Percentiles rank a stretch among this genome's conserved stretches.
These are phyloP conservation scores for Rhyzopertha dominica DNA, from an alignment of 1,140 invertebrate genomes.

Conservation along the genomic window DNA sequence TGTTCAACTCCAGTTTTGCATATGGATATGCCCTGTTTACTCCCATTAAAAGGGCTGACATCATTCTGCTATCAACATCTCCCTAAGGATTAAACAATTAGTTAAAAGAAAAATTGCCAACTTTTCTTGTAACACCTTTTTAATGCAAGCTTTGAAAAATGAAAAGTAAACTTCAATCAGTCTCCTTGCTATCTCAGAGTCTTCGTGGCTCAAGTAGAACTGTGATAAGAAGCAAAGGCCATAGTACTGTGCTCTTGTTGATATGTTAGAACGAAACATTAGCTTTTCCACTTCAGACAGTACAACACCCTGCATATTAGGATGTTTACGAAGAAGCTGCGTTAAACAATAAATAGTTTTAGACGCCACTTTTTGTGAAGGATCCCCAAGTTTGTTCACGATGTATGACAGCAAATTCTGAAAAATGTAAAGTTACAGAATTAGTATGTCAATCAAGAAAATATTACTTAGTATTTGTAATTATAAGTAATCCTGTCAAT, in stretches of 20 bases:
- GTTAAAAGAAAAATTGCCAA: background rate
- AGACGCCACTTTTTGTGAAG: conserved; percentile 78
- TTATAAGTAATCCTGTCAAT: conserved; percentile 9
- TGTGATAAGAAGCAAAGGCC: conserved; percentile 87
- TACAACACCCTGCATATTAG: conserved; percentile 87
- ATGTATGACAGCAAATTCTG: conserved; percentile 74
- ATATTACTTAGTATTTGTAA: conserved; percentile 13
- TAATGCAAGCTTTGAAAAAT: conserved; percentile 90
- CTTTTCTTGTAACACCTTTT: no score
- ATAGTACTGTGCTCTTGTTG: conserved; percentile 85
- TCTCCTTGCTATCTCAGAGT: conserved; percentile 70
- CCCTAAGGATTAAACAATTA: conserved; percentile 66
- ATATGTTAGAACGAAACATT: conserved; percentile 80
- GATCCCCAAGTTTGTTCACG: conserved; percentile 96
- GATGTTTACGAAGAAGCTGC: conserved; percentile 78
- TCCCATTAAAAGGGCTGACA: conserved; percentile 84
- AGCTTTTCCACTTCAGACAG: conserved; percentile 84
- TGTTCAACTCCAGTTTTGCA: conserved; percentile 54
- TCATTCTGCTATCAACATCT: conserved; percentile 86
- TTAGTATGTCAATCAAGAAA: conserved; percentile 7
- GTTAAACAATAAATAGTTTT: conserved; percentile 83
- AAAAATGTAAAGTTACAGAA: conserved; percentile 34
- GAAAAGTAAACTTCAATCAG: conserved; percentile 91
- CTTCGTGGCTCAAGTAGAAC: conserved; percentile 65
- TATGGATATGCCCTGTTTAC: conserved; percentile 85